Conservation (phyloP, 2,888 invertebrate species). For the Phlogophora meticulosa region DNA sequence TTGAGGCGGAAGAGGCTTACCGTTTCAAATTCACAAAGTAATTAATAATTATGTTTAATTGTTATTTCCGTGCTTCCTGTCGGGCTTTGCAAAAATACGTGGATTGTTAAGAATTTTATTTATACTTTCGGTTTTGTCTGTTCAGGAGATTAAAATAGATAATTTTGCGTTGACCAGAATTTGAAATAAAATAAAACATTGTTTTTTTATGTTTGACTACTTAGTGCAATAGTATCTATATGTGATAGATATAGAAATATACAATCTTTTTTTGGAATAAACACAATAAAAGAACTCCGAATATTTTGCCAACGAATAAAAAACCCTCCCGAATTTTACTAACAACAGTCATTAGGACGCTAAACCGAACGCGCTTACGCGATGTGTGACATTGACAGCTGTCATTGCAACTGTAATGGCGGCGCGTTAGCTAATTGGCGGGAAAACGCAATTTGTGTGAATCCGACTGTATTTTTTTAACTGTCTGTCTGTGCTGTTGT, state of each 20-base stretch:
- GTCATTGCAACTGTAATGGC: conserved; percentile 64
- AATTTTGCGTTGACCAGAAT: background rate
- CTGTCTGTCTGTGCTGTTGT: conserved; percentile 24
- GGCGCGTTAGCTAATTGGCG: conserved; percentile 60
- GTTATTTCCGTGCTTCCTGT: conserved; percentile 44
- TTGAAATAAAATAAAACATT: background rate
- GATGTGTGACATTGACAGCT: conserved; percentile 63
- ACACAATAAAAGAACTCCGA: background rate
- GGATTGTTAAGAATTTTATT: background rate
- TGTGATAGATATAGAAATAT: background rate
- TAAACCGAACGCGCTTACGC: conserved; percentile 36
- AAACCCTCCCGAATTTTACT: background rate
- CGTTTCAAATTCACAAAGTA: conserved; percentile 49
- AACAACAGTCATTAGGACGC: conserved; percentile 35
- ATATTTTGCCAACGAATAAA: background rate
- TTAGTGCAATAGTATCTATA: background rate
- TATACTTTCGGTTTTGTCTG: background rate
- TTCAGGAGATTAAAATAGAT: background rate
- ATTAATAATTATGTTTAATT: conserved; percentile 45
- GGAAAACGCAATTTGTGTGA: conserved; percentile 57
- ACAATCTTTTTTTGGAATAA: background rate
- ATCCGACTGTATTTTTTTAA: conserved; percentile 42
- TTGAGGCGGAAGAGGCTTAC: conserved; percentile 28
- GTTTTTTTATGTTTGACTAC: too few species aligned
- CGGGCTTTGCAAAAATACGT: conserved; percentile 18